phyloP scores from a whole-genome alignment of 2,797 vertebrate species.

The Sternotherus odoratus region DNA sequence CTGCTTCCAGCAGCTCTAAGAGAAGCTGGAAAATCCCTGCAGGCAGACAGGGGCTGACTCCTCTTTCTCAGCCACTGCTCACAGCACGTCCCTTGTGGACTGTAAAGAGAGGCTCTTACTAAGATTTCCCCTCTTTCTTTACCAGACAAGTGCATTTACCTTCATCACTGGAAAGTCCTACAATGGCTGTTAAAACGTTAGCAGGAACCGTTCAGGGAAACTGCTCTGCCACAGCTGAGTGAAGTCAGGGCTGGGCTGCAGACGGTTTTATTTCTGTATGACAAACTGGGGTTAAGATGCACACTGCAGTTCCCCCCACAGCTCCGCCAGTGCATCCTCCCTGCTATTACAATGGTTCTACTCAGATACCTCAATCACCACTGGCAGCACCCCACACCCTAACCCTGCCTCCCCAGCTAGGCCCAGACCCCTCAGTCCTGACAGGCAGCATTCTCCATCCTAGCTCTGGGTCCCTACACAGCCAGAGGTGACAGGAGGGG shows the following conservation, averaged over 20 bases:
- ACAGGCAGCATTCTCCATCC: rapidly evolving
- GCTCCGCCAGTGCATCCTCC: rapidly evolving
- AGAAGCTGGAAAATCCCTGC: not conserved
- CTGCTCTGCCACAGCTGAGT: not conserved
- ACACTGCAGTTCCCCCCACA: not conserved
- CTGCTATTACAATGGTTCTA: not conserved
- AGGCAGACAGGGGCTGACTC: not conserved
- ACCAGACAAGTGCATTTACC: not conserved
- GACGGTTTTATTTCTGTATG: not conserved
- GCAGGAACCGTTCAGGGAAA: not conserved
- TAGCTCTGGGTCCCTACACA: not conserved
- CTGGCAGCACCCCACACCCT: not conserved
- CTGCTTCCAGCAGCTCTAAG: not conserved
- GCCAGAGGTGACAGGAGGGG: no score
- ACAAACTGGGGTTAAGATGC: not conserved
- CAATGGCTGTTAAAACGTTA: not conserved
- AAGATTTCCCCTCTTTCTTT: not conserved
- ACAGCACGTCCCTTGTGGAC: not conserved
- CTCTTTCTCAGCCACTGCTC: not conserved
- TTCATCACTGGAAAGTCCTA: not conserved
- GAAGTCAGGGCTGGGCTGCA: not conserved
- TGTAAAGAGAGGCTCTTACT: not conserved
- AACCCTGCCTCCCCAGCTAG: not conserved
- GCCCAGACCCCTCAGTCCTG: not conserved
- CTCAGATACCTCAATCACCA: not conserved